Evolutionary conservation across 2,797 vertebrate species (phyloP), one percentile per base, ranked within the genome.

Genomic region (Chromobotia macracanthus): DNA sequence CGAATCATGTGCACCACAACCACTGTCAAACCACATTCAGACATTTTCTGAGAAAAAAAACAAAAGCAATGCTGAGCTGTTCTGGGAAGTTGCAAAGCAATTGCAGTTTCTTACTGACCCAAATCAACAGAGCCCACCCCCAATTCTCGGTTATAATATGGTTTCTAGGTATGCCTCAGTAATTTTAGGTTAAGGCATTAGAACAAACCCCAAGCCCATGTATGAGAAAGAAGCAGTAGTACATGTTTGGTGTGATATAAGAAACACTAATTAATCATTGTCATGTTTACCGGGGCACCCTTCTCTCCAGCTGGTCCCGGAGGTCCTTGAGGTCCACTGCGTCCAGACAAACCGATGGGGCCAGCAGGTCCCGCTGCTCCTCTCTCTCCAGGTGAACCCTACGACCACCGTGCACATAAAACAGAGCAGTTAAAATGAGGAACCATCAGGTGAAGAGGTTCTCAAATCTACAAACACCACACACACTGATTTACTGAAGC

Each of bases 241-340:
- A 21, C 48, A 61, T 50, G 19, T 72, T 0, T 9, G 35, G 19
- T 38, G 18, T 16, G 58, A 31, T 41, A 18, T 25, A 35, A 75
- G 3, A 28, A 41, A 53, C 1, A 21, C 13, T 25, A 55, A 11
- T 25, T n/a, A 1, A 66, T n/a, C 1, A 64, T 75, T 13, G 25
- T 55, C 1, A 23, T n/a, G 25, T 38, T 95, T 88, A 99, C 97
- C 3, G 97, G 97, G 73, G 94, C 96, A 38, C 98, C 98, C 85
- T 99, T 99, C 90, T 99, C 97, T 83, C 98, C 98, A 67, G 97
- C 95, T 0, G 97, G 98, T 46, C 98, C 98, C 0, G 97, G 96
- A 1, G 97, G 97, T 15, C 97, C 98, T 84, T 99, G 98, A 18
- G 97, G 97, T 13, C 98, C 97, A 1, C 94, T 95, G 46, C 97